phyloP scores from a whole-genome alignment of 1,140 invertebrate genomes.

The Tetragonula clypearis region DNA sequence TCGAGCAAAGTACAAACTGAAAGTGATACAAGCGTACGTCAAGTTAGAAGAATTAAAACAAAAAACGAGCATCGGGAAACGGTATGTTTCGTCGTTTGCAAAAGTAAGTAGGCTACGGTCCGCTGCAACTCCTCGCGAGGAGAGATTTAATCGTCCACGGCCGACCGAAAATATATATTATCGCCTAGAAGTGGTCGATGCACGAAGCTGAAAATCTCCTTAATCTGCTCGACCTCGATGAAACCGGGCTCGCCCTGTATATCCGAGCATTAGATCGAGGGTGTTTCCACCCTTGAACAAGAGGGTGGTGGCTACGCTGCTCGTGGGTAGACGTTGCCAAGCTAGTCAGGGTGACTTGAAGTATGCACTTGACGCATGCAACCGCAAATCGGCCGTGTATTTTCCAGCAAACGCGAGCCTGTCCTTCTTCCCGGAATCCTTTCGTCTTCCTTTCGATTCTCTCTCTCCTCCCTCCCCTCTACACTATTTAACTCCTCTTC shows the following conservation, averaged over 20 bases:
- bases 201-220: constrained; percentile 63
- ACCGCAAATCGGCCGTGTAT: constrained; percentile 64
- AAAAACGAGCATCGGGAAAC: background rate
- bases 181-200: constrained; percentile 12
- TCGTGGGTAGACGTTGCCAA: constrained; percentile 53
- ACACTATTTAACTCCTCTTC: constrained; percentile 10
- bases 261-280: constrained; percentile 51
- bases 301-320: constrained; percentile 15
- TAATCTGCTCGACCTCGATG: constrained; percentile 56
- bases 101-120: constrained; percentile 38
- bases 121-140: constrained; percentile 13
- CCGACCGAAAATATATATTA: constrained; percentile 62
- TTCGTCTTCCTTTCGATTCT: constrained; percentile 37
- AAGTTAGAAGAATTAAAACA: background rate
- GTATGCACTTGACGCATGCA: constrained; percentile 78
- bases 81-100: constrained; percentile 20
- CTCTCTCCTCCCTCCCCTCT: constrained; percentile 18
- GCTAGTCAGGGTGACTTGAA: constrained; percentile 69
- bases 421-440: constrained; percentile 50
- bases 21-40: too few relatives aligned
- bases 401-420: constrained; percentile 19
- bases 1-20: too few relatives aligned
- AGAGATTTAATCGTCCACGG: constrained; percentile 39
- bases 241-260: constrained; percentile 29
- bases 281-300: constrained; percentile 49